Evolutionary conservation across 2,888 invertebrate species (phyloP).

Genomic region (Oscheius myriophilus): DNA sequence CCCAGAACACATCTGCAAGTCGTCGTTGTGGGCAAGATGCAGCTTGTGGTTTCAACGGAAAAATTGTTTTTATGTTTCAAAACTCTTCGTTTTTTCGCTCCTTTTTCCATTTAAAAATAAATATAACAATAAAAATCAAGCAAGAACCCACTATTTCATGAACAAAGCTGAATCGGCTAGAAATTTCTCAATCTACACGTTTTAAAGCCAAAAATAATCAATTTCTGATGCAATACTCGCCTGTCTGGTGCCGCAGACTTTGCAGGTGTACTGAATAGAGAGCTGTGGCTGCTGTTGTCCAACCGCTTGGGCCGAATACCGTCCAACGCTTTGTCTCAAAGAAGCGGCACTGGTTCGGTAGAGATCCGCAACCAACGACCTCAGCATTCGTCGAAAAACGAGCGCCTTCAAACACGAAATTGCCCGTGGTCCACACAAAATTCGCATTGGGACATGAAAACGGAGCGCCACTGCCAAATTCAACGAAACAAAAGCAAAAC

Average conservation of each 20-base stretch:
- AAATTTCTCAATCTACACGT: too few species aligned
- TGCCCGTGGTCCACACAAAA: background rate
- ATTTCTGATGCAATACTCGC: slow-evolving; percentile 59
- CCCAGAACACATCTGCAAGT: too few species aligned
- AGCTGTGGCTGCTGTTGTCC: slow-evolving; percentile 44
- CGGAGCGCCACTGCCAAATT: background rate
- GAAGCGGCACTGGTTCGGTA: background rate
- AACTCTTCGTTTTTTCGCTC: too few species aligned
- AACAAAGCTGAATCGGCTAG: too few species aligned
- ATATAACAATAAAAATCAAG: too few species aligned
- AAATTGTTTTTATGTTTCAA: too few species aligned
- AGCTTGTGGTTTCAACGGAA: too few species aligned
- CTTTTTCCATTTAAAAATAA: too few species aligned
- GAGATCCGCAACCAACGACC: slow-evolving; percentile 2
- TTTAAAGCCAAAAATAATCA: background rate
- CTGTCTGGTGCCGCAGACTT: slow-evolving; percentile 84
- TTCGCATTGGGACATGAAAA: slow-evolving; percentile 7
- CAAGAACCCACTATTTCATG: too few species aligned
- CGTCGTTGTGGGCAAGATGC: too few species aligned
- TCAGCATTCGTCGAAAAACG: background rate
- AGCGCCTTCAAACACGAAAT: background rate
- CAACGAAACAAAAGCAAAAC: background rate
- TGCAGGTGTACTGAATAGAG: slow-evolving; percentile 85
- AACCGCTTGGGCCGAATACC: slow-evolving; percentile 21
- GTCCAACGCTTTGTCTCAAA: slow-evolving; percentile 5